These are phyloP conservation scores for Tangara arthus DNA, from an alignment of 2,797 vertebrate species.

Conservation along the genomic window DNA sequence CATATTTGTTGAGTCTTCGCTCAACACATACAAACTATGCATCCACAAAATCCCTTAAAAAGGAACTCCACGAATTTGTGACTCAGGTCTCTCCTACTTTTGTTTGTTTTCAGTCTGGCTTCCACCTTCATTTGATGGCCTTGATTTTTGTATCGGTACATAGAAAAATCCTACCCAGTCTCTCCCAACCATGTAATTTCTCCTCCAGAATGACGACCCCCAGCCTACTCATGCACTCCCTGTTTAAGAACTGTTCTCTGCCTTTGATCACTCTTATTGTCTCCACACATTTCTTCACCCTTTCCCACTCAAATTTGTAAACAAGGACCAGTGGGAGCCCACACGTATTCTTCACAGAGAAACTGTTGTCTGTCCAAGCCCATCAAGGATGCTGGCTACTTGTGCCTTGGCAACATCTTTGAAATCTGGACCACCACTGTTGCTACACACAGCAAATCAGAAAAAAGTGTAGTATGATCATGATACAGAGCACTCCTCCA, in stretches of 20 bases:
- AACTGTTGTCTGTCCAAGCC: neutral
- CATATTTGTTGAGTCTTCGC: neutral
- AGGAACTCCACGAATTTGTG: neutral
- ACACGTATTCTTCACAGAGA: neutral
- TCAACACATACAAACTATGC: neutral
- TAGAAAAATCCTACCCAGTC: neutral
- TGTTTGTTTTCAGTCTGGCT: neutral
- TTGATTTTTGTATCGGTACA: neutral
- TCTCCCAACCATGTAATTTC: neutral
- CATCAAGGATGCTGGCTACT: neutral
- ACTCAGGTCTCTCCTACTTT: neutral
- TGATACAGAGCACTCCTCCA: neutral
- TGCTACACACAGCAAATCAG: neutral
- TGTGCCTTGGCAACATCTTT: neutral
- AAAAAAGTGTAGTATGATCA: neutral
- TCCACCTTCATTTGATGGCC: neutral
- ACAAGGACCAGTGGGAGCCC: neutral
- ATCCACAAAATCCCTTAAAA: neutral
- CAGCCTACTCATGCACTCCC: neutral
- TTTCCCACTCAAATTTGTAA: neutral
- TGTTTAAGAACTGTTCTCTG: neutral
- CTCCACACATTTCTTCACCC: neutral
- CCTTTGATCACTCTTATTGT: neutral
- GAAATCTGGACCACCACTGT: neutral
- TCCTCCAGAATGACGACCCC: neutral